phyloP scores from a whole-genome alignment of 1,140 invertebrate genomes.

The Tetragonula clypearis region DNA sequence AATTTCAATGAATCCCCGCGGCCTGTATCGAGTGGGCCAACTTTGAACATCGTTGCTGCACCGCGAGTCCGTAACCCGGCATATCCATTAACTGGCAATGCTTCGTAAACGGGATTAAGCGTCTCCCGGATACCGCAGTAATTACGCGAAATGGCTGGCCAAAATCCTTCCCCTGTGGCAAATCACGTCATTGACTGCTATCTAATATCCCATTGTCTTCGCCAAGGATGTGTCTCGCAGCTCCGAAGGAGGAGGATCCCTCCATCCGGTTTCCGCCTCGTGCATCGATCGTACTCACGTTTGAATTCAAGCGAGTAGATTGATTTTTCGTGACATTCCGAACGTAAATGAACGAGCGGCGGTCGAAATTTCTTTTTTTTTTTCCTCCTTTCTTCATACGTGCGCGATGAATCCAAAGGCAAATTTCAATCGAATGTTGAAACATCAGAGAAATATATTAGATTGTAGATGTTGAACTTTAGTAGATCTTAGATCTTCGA shows the following conservation, averaged over 20 bases:
- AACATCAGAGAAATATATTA: too few relatives aligned
- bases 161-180: constrained; percentile 52
- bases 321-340: neutral
- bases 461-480: too few relatives aligned
- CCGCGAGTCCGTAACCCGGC: constrained; percentile 19
- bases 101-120: constrained; percentile 67
- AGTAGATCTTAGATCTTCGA: too few relatives aligned
- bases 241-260: neutral
- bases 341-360: neutral
- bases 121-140: constrained; percentile 54
- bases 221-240: constrained; percentile 3
- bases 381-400: too few relatives aligned
- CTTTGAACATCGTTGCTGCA: constrained; percentile 29
- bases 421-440: too few relatives aligned
- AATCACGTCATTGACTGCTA: constrained; percentile 50
- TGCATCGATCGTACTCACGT: neutral
- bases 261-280: neutral
- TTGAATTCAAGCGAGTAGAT: neutral
- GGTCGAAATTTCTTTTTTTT: neutral
- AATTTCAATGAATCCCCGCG: constrained; percentile 36
- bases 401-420: too few relatives aligned
- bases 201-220: constrained; percentile 48
- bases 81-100: constrained; percentile 67
- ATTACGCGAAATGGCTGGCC: constrained; percentile 62
- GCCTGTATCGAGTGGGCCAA: neutral